Evolutionary conservation across 1,140 invertebrate species (phyloP).

Genomic region (Cydia splendana): DNA sequence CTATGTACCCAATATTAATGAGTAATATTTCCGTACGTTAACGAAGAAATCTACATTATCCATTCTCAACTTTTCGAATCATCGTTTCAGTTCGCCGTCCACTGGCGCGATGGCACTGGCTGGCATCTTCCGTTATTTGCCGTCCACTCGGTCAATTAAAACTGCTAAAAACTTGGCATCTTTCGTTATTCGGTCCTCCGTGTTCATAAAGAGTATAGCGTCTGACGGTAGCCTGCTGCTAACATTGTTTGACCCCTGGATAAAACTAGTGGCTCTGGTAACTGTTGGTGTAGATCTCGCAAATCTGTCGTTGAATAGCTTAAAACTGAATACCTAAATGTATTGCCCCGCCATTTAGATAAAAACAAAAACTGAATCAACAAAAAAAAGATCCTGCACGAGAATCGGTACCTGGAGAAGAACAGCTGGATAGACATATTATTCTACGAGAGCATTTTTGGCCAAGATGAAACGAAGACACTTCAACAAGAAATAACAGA

Average conservation of each 20-base stretch:
- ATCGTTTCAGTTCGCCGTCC: background rate
- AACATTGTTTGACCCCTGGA: background rate
- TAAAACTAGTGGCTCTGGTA: background rate
- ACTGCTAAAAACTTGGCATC: conserved; percentile 11
- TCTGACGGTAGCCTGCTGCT: background rate
- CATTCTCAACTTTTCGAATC: conserved; percentile 8
- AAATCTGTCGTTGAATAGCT: too few species aligned
- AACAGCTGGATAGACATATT: too few species aligned
- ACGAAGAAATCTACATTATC: background rate
- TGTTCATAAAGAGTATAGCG: background rate
- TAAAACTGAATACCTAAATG: too few species aligned
- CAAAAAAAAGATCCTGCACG: too few species aligned
- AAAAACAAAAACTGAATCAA: too few species aligned
- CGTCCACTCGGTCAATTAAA: conserved; percentile 11
- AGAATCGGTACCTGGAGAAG: too few species aligned
- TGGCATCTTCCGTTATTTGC: background rate
- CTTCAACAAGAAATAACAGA: too few species aligned
- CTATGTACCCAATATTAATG: too few species aligned
- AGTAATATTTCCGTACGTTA: background rate
- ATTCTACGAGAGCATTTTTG: too few species aligned
- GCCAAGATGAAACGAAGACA: too few species aligned
- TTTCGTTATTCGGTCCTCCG: background rate
- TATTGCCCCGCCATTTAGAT: too few species aligned
- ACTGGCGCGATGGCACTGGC: background rate
- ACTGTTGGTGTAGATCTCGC: background rate